Evolutionary conservation across 2,797 vertebrate genomes (phyloP), one percentile per base, ranked within the genome.

Genomic region (Garrulus glandarius): DNA sequence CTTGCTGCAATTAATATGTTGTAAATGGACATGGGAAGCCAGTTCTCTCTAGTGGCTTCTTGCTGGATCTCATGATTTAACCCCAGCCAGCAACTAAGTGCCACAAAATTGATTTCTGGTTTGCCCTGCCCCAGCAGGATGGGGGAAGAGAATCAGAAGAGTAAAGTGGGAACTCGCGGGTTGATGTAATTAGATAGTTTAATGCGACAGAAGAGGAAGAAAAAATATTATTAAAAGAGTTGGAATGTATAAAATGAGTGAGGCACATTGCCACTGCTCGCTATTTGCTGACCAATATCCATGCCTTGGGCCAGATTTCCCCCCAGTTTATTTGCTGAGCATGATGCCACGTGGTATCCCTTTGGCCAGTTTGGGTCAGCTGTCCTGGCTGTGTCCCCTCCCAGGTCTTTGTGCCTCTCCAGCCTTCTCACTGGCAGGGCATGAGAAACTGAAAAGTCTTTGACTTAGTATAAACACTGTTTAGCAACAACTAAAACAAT

Each of bases 11-110:
- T 84, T 84, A 21, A 9, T 26, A 13, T 68, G 30, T 61, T 63
- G 23, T 30, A 56, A 77, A 43, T 18, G 26, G 21, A 32, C 9
- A 5, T 1, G 3, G 23, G 46, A 70, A 89, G 56, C 17, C 13
- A 20, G 11, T 75, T 92, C 15, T 76, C 21, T 76, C 32, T 15
- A 49, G 36, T 32, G 47, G 39, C 24, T 74, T 79, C 32, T 78
- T 79, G 10, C 37, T 74, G 29, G 36, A 37, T 92, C 53, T 71
- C 36, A 8, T 67, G 59, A 22, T 55, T 71, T 67, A 55, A 65
- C 36, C 41, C 47, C 9, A 34, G 10, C 15, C 1, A 0, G 17
- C 15, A 71, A 6, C 12, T 9, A 14, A 60, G 36, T 0, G 0
- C 64, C 41, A 24, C 36, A 34, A 10, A 87, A 18, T 32, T 65